These are phyloP conservation scores for Labeo rohita DNA, from an alignment of 2,113 vertebrate species.

Conservation along the genomic window DNA sequence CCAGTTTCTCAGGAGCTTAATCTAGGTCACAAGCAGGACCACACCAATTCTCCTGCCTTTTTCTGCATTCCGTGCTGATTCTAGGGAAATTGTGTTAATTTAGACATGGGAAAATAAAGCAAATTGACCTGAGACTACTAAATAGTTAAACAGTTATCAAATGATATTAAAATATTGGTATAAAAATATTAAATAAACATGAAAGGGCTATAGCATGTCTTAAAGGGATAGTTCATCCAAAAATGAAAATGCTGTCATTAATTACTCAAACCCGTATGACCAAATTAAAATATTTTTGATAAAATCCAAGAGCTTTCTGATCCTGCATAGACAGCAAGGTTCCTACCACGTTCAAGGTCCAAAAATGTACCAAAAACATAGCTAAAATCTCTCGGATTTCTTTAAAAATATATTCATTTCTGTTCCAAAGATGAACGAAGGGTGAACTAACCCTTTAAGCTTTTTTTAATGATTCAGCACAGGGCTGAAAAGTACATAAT, in stretches of 20 bases:
- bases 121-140: not conserved
- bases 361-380: too few species aligned
- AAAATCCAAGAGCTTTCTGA: too few species aligned
- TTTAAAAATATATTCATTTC: too few species aligned
- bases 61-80: not conserved
- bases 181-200: not conserved
- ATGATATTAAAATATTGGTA: not conserved
- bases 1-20: conserved; percentile 10
- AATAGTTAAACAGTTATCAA: not conserved
- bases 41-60: not conserved
- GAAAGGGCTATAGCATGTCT: not conserved
- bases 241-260: too few species aligned
- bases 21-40: not conserved
- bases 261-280: too few species aligned
- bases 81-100: not conserved
- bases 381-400: too few species aligned
- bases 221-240: too few species aligned
- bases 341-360: too few species aligned
- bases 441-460: too few species aligned
- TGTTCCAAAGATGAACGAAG: too few species aligned
- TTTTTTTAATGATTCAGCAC: not conserved
- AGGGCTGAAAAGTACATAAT: not conserved
- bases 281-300: too few species aligned
- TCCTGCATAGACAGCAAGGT: too few species aligned
- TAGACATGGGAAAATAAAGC: not conserved